Conservation (phyloP, 2,113 vertebrate species). For the Physeter macrocephalus region DNA sequence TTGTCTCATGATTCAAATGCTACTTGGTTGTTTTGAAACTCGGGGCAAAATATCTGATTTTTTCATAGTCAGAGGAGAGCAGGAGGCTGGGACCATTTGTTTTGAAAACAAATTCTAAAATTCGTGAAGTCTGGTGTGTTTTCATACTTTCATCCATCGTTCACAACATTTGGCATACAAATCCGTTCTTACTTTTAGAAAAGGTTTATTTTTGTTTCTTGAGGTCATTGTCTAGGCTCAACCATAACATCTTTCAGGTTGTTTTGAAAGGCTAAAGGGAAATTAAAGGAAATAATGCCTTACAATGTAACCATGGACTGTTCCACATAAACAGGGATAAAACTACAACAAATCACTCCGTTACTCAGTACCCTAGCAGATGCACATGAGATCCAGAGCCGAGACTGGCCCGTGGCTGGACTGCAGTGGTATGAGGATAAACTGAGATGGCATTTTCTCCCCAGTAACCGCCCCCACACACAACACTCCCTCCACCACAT, state of each 20-base stretch:
- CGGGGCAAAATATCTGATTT: neutral
- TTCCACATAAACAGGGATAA: slow-evolving; percentile 10
- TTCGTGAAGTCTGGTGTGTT: neutral
- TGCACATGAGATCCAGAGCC: neutral
- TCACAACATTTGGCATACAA: slow-evolving; percentile 66
- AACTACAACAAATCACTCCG: neutral
- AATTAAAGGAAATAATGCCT: slow-evolving; percentile 69
- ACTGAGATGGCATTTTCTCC: neutral
- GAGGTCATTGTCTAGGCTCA: slow-evolving; percentile 74
- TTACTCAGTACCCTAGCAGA: neutral
- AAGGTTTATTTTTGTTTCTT: slow-evolving; percentile 73
- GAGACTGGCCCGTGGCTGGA: neutral
- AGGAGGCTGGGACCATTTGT: neutral
- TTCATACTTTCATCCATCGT: slow-evolving; percentile 58
- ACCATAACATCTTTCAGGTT: slow-evolving; percentile 71
- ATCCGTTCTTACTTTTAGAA: slow-evolving; percentile 64
- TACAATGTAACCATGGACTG: neutral
- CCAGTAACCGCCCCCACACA: neutral
- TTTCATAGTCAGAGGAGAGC: neutral
- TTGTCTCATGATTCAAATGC: neutral
- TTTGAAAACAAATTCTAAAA: slow-evolving; percentile 41
- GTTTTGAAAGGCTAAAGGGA: slow-evolving; percentile 76
- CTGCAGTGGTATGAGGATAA: neutral
- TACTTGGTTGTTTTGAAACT: neutral
- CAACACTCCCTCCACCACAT: neutral